Evolutionary conservation across 2,888 invertebrate species (phyloP), one percentile per base, ranked within the genome.

Genomic region (Eupithecia insigniata): DNA sequence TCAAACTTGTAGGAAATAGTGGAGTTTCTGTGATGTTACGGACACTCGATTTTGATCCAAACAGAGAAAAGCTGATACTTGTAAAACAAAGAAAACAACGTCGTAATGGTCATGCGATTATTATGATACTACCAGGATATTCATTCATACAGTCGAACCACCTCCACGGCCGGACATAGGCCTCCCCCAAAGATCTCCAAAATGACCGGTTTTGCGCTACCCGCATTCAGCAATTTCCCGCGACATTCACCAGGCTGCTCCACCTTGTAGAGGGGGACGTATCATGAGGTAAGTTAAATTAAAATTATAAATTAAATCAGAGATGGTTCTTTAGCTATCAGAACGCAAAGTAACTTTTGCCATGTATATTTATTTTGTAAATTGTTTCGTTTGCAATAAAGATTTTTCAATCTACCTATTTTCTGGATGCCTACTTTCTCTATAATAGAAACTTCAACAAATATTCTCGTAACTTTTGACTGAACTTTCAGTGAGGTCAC

Each of bases 401-500:
- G 18, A 7, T 7, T n/a, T 43, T 43, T n/a, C 43, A n/a, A 7
- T 43, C 43, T 6, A n/a, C 43, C 43, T 43, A 43, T 22, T 51
- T 22, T 10, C 51, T 12, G 10, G 16, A 2, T 28, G 16, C 7
- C 14, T 28, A 28, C 6, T 28, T 6, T 28, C 26, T 28, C 26
- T 28, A 58, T 28, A 26, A 16, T 26, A 58, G 28, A 58, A 26
- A 28, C 26, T 28, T 26, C 58, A 28, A 28, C 60, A 60, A 30
- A 30, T 30, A 60, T 30, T 28, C 58, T 7, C 28, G 30, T 30
- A 60, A 60, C 18, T 60, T 60, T 18, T 22, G 32, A 32, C n/a
- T 36, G 64, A 46, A 12, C 32, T 39, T 70, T 75, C 74, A 71
- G 65, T 51, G 64, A 26, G 65, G 73, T 73, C 74, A 77, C 75